phyloP scores from a whole-genome alignment of 2,113 vertebrate genomes.

The Sardina pilchardus region DNA sequence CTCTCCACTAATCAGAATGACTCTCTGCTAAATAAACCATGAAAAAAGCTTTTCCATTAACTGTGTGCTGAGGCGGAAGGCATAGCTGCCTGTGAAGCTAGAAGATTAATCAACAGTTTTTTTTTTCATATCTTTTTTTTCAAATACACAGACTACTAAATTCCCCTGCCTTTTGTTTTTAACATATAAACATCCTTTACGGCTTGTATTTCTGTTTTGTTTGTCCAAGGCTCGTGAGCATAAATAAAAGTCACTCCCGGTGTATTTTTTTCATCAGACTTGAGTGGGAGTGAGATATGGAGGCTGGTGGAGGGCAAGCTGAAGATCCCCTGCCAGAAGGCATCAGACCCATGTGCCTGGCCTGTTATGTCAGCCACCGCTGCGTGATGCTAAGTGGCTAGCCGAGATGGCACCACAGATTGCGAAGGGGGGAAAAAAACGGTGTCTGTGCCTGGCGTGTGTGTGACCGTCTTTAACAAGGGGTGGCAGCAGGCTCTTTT shows the following conservation, averaged over 20 bases:
- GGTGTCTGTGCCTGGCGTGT: slow-evolving; percentile 47
- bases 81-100: slow-evolving; percentile 73
- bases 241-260: not conserved
- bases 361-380: slow-evolving; percentile 56
- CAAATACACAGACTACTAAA: not conserved
- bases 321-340: slow-evolving; percentile 60
- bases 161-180: not conserved
- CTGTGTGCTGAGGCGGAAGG: slow-evolving; percentile 86
- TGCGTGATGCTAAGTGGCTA: slow-evolving; percentile 61
- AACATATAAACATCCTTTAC: not conserved
- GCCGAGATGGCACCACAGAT: slow-evolving; percentile 46
- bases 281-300: slow-evolving; percentile 19
- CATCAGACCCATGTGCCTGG: slow-evolving; percentile 55
- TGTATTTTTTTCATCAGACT: slow-evolving; percentile 15
- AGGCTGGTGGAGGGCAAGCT: not conserved
- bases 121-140: slow-evolving; percentile 54
- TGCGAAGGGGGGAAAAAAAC: slow-evolving; percentile 42
- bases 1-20: slow-evolving; percentile 93
- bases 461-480: slow-evolving; percentile 56
- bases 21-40: slow-evolving; percentile 98
- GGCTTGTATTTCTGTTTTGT: not conserved
- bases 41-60: slow-evolving; percentile 94
- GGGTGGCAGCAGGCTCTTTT: slow-evolving; percentile 61
- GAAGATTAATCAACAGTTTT: slow-evolving; percentile 88
- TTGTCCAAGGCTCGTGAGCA: not conserved